Conservation (phyloP, 2,888 invertebrate species). For the Tetragnatha montana region DNA sequence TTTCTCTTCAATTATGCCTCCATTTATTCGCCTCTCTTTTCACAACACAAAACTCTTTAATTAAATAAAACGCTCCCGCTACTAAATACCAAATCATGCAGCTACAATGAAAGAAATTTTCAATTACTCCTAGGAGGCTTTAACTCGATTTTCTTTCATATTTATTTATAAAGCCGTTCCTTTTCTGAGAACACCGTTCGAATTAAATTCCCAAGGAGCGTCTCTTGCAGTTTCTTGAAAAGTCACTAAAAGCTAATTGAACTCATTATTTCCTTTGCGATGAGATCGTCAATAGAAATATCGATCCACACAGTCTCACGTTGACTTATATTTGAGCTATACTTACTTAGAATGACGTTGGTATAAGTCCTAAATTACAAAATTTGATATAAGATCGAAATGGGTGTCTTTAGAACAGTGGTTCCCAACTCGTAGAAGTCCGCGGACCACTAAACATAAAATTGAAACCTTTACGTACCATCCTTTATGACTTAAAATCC, state of each 20-base stretch:
- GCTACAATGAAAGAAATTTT: conserved; percentile 3
- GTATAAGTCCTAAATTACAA: no score
- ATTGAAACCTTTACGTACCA: no score
- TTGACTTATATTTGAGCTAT: not conserved
- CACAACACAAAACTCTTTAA: not conserved
- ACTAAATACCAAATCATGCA: not conserved
- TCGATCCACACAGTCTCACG: not conserved
- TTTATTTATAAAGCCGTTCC: not conserved
- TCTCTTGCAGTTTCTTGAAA: not conserved
- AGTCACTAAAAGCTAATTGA: not conserved
- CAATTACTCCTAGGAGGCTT: not conserved
- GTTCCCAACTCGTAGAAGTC: no score
- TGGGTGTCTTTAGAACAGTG: no score
- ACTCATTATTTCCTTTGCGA: not conserved
- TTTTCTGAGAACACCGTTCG: not conserved
- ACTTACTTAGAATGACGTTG: no score
- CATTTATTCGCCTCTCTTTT: not conserved
- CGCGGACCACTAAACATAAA: no score
- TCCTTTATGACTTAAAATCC: no score
- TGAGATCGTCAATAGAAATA: not conserved
- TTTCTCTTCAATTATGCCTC: not conserved
- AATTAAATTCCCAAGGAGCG: not conserved
- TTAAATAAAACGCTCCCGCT: not conserved
- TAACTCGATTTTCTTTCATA: not conserved
- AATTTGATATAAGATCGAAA: no score